phyloP scores from a whole-genome alignment of 2,888 invertebrate genomes.

The Agrilus cyanescens region DNA sequence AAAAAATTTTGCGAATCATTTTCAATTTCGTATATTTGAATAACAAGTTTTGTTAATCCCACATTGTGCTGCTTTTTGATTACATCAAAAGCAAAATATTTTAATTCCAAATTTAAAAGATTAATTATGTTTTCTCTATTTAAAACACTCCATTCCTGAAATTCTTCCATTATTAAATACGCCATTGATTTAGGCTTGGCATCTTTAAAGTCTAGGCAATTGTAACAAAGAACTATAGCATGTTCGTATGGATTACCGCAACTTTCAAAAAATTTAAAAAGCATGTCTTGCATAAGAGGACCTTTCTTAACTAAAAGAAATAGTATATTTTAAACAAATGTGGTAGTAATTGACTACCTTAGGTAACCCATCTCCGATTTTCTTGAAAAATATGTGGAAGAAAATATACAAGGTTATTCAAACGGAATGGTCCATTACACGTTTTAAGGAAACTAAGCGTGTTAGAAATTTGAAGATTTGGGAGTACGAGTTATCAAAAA shows the following conservation, averaged over 20 bases:
- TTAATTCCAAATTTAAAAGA: conserved; percentile 42
- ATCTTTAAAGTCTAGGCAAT: conserved; percentile 49
- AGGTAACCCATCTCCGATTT: no score
- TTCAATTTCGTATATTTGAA: conserved; percentile 50
- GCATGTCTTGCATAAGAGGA: conserved; percentile 28
- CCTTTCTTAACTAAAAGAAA: conserved; percentile 31
- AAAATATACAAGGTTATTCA: no score
- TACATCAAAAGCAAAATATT: conserved; percentile 61
- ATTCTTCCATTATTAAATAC: conserved; percentile 49
- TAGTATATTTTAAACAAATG: no score
- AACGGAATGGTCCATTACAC: no score
- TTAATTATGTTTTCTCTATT: conserved; percentile 35
- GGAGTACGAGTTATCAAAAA: no score
- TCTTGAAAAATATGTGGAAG: no score
- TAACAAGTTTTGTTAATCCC: conserved; percentile 49
- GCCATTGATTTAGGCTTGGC: conserved; percentile 51
- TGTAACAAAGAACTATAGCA: conserved; percentile 45
- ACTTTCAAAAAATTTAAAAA: conserved; percentile 27
- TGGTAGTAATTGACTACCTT: no score
- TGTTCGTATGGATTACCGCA: conserved; percentile 48
- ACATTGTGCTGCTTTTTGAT: conserved; percentile 55
- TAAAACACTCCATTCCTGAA: conserved; percentile 40
- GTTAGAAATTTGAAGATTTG: no score
- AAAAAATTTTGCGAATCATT: conserved; percentile 51
- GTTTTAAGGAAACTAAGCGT: no score